Conservation (phyloP, 2,797 vertebrate species). For the Phylloscopus collybita region DNA sequence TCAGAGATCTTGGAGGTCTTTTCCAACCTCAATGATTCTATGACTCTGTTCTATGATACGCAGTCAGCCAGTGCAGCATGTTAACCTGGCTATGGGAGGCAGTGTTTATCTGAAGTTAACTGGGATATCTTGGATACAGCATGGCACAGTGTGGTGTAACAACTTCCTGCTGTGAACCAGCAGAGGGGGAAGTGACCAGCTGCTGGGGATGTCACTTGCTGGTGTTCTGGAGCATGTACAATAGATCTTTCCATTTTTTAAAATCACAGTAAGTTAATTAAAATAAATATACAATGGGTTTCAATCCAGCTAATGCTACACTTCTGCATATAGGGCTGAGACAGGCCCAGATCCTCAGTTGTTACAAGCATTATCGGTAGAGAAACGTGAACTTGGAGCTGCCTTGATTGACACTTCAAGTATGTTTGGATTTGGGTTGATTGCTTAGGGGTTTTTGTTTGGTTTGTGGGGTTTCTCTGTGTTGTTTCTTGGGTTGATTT, state of each 20-base stretch:
- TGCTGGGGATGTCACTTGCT: background rate
- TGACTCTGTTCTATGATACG: background rate
- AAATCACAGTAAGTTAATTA: background rate
- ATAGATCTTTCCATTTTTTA: background rate
- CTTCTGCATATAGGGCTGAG: background rate
- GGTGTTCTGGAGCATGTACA: background rate
- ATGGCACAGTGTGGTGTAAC: background rate
- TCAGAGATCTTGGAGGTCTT: background rate
- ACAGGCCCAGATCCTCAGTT: background rate
- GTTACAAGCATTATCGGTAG: background rate
- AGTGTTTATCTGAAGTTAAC: too few species aligned
- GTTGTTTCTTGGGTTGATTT: background rate
- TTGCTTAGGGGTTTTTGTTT: background rate
- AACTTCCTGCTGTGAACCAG: background rate
- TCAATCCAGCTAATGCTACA: background rate
- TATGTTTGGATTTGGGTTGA: background rate
- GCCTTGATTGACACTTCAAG: background rate
- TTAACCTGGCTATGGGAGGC: fast-evolving
- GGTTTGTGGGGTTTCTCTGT: background rate
- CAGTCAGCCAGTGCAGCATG: background rate
- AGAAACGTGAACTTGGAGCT: background rate
- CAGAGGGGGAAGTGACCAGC: background rate
- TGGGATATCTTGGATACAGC: background rate
- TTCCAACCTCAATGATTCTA: background rate
- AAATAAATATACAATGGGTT: background rate